Conservation (phyloP, 2,113 vertebrate genomes). For the Aegotheles bennettii region DNA sequence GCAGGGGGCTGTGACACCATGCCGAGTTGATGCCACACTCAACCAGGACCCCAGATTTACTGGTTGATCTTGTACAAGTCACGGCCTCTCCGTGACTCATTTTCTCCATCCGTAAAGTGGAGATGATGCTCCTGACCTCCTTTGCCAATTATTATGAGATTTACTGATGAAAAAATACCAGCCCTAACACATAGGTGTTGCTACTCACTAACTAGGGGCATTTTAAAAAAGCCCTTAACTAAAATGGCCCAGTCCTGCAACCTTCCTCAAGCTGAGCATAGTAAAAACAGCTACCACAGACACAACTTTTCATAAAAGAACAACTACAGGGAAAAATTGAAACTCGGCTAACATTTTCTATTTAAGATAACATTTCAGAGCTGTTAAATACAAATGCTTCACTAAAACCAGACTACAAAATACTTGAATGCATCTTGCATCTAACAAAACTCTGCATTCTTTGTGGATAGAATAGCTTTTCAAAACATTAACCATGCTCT, state of each 20-base stretch:
- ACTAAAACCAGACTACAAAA: neutral
- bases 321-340: neutral
- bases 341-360: neutral
- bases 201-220: neutral
- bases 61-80: neutral
- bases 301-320: rapidly evolving
- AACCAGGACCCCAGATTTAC: neutral
- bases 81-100: neutral
- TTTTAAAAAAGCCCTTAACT: neutral
- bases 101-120: neutral
- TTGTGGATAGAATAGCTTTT: neutral
- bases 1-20: neutral
- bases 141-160: neutral
- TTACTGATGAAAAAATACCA: neutral
- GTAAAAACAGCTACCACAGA: neutral
- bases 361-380: neutral
- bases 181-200: too few species aligned
- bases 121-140: neutral
- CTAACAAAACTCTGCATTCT: neutral
- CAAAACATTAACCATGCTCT: rapidly evolving
- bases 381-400: neutral
- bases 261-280: neutral
- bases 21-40: rapidly evolving
- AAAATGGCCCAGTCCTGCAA: neutral
- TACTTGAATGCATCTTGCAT: neutral